A percentile compares a stretch with the other conserved stretches of the same genome.
Evolutionary conservation across 2,888 invertebrate species (phyloP).

Genomic region (Cenopis cana): DNA sequence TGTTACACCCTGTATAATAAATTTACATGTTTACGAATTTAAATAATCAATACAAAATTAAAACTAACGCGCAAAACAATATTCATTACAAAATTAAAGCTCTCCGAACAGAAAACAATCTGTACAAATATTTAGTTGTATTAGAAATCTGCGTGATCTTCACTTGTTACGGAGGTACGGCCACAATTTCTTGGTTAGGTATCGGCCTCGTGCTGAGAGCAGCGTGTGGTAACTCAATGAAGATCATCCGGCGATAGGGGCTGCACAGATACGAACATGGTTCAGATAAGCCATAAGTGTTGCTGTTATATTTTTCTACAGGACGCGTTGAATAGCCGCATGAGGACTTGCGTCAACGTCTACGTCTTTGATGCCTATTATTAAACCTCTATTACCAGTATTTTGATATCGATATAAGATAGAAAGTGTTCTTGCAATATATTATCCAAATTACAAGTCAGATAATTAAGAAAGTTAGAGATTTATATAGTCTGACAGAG

Average conservation of each 20-base stretch:
- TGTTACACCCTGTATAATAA: too few relatives aligned
- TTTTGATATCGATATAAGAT: too few relatives aligned
- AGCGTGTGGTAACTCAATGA: constrained; percentile 81
- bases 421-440: too few relatives aligned
- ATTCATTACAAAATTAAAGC: not conserved
- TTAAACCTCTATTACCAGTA: too few relatives aligned
- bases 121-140: not conserved
- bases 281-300: not conserved
- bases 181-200: constrained; percentile 55
- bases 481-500: too few relatives aligned
- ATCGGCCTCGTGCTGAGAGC: constrained; percentile 66
- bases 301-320: not conserved
- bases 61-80: not conserved
- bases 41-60: too few relatives aligned
- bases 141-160: not conserved
- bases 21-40: too few relatives aligned
- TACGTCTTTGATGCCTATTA: too few relatives aligned
- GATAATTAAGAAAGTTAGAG: too few relatives aligned
- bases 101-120: not conserved
- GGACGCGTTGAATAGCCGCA: not conserved
- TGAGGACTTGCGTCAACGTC: too few relatives aligned
- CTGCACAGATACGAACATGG: constrained; percentile 14
- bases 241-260: constrained; percentile 73
- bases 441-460: too few relatives aligned
- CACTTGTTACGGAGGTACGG: constrained; percentile 13